Evolutionary conservation across 1,140 invertebrate species (phyloP).

Genomic region (Tetragonula clypearis): DNA sequence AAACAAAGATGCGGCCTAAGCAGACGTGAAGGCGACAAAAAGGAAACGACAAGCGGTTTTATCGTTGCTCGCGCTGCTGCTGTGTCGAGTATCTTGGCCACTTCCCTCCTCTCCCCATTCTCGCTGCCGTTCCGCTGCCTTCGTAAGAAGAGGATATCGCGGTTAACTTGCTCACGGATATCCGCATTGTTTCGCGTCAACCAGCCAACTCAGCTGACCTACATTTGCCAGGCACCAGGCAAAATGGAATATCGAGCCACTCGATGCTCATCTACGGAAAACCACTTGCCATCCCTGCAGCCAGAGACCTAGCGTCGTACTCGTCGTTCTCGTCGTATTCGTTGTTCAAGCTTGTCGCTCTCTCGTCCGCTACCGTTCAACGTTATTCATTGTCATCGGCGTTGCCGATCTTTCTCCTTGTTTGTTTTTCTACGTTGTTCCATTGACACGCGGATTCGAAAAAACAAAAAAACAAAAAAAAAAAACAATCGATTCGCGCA

Average conservation of each 20-base stretch:
- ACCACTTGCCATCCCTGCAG: slow-evolving; percentile 45
- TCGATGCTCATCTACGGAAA: slow-evolving; percentile 64
- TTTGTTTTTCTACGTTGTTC: background rate
- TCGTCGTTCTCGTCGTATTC: background rate
- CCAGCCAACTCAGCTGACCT: slow-evolving; percentile 75
- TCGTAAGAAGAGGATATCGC: slow-evolving; percentile 37
- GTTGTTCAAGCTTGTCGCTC: background rate
- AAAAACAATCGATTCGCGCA: too few species aligned
- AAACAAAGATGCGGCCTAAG: background rate
- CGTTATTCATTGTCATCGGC: background rate
- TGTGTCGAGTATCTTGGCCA: slow-evolving; percentile 8
- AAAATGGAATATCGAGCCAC: slow-evolving; percentile 58
- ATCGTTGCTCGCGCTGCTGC: slow-evolving; percentile 14
- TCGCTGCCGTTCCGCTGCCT: background rate
- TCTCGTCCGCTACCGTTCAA: background rate
- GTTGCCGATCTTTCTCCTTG: background rate
- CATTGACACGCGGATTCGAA: background rate
- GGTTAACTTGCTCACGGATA: slow-evolving; percentile 63
- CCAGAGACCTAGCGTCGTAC: background rate
- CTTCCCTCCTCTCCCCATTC: background rate
- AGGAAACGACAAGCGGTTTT: background rate
- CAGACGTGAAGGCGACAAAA: background rate
- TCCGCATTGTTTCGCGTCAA: slow-evolving; percentile 74
- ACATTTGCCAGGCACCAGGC: slow-evolving; percentile 59
- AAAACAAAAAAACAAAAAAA: background rate